Evolutionary conservation across 2,888 invertebrate species (phyloP).

Genomic region (Metacarcinus magister): DNA sequence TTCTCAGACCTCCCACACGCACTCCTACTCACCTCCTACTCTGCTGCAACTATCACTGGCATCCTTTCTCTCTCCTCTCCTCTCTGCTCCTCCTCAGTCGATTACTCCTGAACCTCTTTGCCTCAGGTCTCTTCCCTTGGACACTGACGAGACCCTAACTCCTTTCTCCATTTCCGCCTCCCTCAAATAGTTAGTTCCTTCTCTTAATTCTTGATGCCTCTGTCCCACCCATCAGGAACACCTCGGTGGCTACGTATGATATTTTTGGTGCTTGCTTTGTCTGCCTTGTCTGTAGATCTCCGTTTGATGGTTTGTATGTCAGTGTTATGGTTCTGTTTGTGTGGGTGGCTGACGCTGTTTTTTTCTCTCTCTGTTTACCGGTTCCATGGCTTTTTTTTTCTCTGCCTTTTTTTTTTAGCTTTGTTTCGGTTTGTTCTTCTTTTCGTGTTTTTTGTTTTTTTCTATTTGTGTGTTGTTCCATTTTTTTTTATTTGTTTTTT

Average conservation of each 20-base stretch:
- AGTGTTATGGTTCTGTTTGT: conserved; percentile 36
- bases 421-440: neutral
- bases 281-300: neutral
- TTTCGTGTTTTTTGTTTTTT: neutral
- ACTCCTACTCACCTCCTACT: neutral
- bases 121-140: neutral
- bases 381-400: neutral
- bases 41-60: neutral
- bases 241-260: neutral
- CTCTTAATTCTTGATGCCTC: too few relatives aligned
- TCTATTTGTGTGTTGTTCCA: neutral
- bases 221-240: neutral
- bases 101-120: neutral
- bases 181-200: neutral
- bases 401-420: neutral
- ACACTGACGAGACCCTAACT: neutral
- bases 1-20: neutral
- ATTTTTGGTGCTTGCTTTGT: neutral
- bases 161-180: neutral
- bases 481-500: neutral
- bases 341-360: neutral
- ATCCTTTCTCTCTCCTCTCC: neutral
- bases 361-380: neutral
- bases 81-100: conserved; percentile 5
- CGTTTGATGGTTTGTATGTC: neutral